Percentiles rank a stretch among this genome's conserved stretches.
Evolutionary conservation across 1,140 invertebrate genomes (phyloP).

Genomic region (Helicoverpa zea): DNA sequence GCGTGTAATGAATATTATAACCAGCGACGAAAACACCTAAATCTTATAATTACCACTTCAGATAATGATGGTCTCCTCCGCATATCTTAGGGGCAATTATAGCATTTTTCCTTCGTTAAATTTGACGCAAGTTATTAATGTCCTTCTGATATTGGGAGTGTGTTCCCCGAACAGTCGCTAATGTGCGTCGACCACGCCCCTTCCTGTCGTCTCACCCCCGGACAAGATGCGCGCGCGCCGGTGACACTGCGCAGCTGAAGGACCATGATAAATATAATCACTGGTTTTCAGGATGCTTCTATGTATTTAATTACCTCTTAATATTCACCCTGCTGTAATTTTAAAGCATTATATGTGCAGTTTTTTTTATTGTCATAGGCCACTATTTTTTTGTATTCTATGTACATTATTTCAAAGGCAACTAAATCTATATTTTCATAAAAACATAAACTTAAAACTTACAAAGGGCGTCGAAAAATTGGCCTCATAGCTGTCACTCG

Average conservation of each 20-base stretch:
- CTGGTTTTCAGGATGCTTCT: slow-evolving; percentile 19
- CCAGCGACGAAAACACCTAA: background rate
- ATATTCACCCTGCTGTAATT: background rate
- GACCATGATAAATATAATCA: slow-evolving; percentile 36
- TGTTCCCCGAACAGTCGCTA: slow-evolving; percentile 71
- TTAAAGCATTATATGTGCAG: no score
- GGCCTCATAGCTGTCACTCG: no score
- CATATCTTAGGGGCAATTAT: slow-evolving; percentile 42
- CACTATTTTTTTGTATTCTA: no score
- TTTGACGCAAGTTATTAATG: slow-evolving; percentile 50
- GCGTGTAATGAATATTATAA: background rate
- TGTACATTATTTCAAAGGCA: no score
- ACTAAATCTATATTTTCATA: no score
- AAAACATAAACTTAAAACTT: no score
- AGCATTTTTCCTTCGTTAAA: slow-evolving; percentile 42
- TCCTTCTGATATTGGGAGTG: slow-evolving; percentile 49
- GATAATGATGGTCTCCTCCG: slow-evolving; percentile 10
- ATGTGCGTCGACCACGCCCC: slow-evolving; percentile 66
- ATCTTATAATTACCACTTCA: slow-evolving; percentile 20
- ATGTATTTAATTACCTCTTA: background rate
- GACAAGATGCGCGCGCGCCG: slow-evolving; percentile 28
- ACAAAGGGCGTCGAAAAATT: no score
- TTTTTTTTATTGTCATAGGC: no score
- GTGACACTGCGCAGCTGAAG: slow-evolving; percentile 39
- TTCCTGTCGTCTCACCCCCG: slow-evolving; percentile 68